Percentiles rank a stretch among this genome's conserved stretches.
phyloP scores from a whole-genome alignment of 2,888 invertebrate species.

The Drepanosiphum platanoidis region DNA sequence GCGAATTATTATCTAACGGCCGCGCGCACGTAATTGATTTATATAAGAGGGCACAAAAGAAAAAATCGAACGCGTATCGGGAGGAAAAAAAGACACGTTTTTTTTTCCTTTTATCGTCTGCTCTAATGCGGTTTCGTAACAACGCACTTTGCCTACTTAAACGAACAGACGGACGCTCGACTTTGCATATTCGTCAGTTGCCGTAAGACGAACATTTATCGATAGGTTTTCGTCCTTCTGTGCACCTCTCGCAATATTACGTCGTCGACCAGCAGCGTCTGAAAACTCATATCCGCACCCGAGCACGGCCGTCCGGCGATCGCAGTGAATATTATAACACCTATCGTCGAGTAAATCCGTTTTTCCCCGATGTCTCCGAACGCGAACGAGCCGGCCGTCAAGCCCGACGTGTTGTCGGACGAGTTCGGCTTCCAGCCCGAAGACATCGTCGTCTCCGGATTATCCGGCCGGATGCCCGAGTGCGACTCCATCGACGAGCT shows the following conservation, averaged over 20 bases:
- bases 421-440: slow-evolving; percentile 57
- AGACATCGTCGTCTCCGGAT: slow-evolving; percentile 79
- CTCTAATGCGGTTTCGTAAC: neutral
- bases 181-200: neutral
- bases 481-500: slow-evolving; percentile 91
- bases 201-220: no score
- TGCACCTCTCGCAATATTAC: no score
- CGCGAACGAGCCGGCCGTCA: neutral
- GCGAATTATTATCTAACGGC: no score
- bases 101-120: no score
- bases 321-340: neutral
- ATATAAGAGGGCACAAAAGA: neutral
- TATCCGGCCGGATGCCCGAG: slow-evolving; percentile 89
- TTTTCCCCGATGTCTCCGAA: slow-evolving; percentile 19
- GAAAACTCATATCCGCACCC: no score
- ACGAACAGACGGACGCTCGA: neutral
- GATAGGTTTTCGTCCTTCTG: no score
- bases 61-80: neutral
- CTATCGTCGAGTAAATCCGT: neutral
- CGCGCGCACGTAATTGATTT: no score
- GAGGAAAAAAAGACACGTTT: neutral
- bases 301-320: neutral
- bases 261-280: neutral
- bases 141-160: neutral
- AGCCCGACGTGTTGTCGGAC: slow-evolving; percentile 34